Evolutionary conservation across 2,797 vertebrate genomes (phyloP).

Genomic region (Hylomyscus alleni): DNA sequence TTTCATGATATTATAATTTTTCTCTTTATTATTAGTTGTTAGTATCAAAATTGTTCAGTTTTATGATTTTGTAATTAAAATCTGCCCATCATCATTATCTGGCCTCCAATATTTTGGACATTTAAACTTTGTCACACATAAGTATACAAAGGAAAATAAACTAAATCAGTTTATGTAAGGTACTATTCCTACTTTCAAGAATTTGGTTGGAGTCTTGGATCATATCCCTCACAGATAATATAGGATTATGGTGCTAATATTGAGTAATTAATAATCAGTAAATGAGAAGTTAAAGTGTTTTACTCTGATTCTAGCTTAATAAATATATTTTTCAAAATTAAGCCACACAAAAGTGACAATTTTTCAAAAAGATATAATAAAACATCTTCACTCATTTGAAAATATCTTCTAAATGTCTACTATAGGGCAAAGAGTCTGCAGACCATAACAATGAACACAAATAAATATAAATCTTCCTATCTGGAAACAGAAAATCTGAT

Average conservation of each 20-base stretch:
- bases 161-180: neutral
- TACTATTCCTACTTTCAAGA: neutral
- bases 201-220: neutral
- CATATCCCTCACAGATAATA: neutral
- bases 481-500: constrained; percentile 48
- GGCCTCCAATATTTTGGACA: neutral
- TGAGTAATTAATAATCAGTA: constrained; percentile 38
- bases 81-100: neutral
- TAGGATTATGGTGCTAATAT: neutral
- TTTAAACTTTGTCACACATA: neutral
- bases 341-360: neutral
- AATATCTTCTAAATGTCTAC: constrained; percentile 8
- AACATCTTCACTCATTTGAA: constrained; percentile 6
- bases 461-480: neutral
- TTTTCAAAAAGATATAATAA: neutral
- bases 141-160: neutral
- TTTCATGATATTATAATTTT: neutral
- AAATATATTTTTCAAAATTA: constrained; percentile 32
- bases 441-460: constrained; percentile 29
- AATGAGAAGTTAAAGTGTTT: constrained; percentile 32
- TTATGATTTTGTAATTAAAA: neutral
- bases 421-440: neutral
- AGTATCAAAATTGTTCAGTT: neutral
- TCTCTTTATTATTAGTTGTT: neutral
- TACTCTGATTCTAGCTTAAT: neutral